A percentile compares a stretch with the other conserved stretches of the same genome.
phyloP scores from a whole-genome alignment of 1,140 invertebrate species.

The Bombus soroeensis region DNA sequence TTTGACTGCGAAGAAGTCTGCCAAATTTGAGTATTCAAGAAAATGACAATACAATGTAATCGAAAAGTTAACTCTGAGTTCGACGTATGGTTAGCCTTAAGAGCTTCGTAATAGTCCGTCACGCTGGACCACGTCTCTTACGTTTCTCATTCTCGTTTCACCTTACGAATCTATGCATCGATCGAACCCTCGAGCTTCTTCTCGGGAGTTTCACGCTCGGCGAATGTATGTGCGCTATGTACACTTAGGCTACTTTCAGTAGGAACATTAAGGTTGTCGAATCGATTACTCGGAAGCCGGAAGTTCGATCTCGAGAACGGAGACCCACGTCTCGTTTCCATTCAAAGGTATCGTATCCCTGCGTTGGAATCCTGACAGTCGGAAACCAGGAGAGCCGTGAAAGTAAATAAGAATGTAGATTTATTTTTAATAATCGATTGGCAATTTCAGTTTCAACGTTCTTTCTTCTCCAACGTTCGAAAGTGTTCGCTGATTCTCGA shows the following conservation, averaged over 20 bases:
- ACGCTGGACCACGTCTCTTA: not conserved
- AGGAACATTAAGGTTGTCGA: conserved; percentile 75
- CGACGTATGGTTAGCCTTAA: not conserved
- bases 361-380: not conserved
- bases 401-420: not conserved
- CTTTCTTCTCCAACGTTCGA: too few relatives aligned
- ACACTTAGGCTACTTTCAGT: conserved; percentile 71
- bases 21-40: too few relatives aligned
- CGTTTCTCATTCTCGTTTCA: not conserved
- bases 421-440: too few relatives aligned
- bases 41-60: not conserved
- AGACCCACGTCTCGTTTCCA: conserved; percentile 13
- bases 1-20: too few relatives aligned
- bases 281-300: conserved; percentile 52
- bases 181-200: conserved; percentile 34
- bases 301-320: conserved; percentile 30
- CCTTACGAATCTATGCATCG: conserved; percentile 26
- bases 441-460: too few relatives aligned
- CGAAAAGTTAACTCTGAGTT: not conserved
- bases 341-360: not conserved
- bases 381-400: not conserved
- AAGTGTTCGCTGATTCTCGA: too few relatives aligned
- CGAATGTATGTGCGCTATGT: conserved; percentile 61
- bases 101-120: not conserved
- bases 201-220: conserved; percentile 30